A percentile compares a stretch with the other conserved stretches of the same genome.
These are phyloP conservation scores for Xestia rhomboidea DNA, from an alignment of 2,888 invertebrate species.

Conservation along the genomic window DNA sequence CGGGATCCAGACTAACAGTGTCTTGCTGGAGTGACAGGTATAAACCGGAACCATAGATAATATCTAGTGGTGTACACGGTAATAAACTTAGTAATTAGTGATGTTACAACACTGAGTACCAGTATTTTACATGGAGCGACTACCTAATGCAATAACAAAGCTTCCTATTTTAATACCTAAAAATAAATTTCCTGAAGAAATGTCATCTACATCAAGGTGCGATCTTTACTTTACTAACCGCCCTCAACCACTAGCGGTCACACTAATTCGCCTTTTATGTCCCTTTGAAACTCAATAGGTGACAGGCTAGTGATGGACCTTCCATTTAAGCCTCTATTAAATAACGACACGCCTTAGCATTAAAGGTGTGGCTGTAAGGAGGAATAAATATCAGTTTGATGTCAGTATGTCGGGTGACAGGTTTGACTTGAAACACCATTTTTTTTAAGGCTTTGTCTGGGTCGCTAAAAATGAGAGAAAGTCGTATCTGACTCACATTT, in stretches of 20 bases:
- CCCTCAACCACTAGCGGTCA: constrained; percentile 62
- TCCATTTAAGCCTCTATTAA: constrained; percentile 73
- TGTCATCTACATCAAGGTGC: constrained; percentile 10
- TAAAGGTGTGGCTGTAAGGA: constrained; percentile 68
- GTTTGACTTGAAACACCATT: constrained; percentile 25
- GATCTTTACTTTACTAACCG: constrained; percentile 26
- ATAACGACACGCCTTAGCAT: constrained; percentile 70
- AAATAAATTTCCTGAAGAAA: not conserved
- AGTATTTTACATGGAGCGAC: too few relatives aligned
- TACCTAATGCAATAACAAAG: too few relatives aligned
- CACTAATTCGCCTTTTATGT: constrained; percentile 72
- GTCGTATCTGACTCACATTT: not conserved
- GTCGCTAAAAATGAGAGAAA: not conserved
- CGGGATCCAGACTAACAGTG: too few relatives aligned
- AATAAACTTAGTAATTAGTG: too few relatives aligned
- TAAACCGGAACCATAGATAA: too few relatives aligned
- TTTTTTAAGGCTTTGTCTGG: constrained; percentile 24
- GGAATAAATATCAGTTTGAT: constrained; percentile 61
- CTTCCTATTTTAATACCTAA: not conserved
- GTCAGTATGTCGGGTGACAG: constrained; percentile 39
- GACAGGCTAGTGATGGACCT: constrained; percentile 71
- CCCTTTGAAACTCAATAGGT: constrained; percentile 75
- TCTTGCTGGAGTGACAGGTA: too few relatives aligned
- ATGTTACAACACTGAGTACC: too few relatives aligned
- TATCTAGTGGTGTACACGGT: too few relatives aligned